Evolutionary conservation across 2,888 invertebrate species (phyloP).

Genomic region (Tipula vernalis): DNA sequence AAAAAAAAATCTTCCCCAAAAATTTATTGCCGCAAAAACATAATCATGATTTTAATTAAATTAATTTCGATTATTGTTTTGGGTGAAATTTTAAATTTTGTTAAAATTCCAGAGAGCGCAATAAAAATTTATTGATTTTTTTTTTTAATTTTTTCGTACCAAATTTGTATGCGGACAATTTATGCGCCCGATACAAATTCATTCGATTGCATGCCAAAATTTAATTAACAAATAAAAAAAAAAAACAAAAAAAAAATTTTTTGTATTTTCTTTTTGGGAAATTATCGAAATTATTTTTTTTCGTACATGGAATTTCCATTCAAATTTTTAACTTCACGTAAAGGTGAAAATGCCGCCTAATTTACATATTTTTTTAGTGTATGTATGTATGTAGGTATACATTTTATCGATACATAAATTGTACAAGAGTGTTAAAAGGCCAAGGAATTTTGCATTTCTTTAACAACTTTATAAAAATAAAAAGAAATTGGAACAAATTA

Average conservation of each 20-base stretch:
- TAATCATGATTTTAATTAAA: neutral
- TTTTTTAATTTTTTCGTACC: neutral
- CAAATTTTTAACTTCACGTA: neutral
- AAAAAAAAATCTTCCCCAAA: neutral
- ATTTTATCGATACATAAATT: neutral
- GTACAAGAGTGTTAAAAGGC: neutral
- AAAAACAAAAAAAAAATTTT: too few species aligned
- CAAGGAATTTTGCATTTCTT: neutral
- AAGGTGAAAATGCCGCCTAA: neutral
- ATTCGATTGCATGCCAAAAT: neutral
- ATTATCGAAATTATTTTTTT: neutral
- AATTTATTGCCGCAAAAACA: neutral
- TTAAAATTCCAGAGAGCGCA: neutral
- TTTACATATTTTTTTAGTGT: neutral
- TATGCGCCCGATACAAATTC: neutral
- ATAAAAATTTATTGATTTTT: neutral
- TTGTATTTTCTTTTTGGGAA: neutral
- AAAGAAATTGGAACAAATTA: neutral
- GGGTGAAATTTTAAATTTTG: neutral
- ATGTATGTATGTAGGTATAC: neutral
- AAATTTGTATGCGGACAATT: neutral
- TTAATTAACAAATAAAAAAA: neutral
- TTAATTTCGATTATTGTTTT: neutral
- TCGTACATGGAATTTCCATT: neutral
- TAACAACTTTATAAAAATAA: neutral